These are phyloP conservation scores for Paedocypris micromegethes DNA, from an alignment of 2,797 vertebrate species.

Conservation along the genomic window DNA sequence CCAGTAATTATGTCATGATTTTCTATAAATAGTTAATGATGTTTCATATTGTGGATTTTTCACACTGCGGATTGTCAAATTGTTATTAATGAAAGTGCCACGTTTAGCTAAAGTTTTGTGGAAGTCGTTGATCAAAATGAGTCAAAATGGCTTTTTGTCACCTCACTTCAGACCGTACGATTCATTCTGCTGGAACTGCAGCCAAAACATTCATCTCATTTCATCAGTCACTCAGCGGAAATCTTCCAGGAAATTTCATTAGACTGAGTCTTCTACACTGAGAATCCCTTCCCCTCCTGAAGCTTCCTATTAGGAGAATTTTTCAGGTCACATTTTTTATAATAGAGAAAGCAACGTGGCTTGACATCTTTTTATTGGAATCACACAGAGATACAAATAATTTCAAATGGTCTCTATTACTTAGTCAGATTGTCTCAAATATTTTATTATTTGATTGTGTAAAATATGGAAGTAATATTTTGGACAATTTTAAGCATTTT, in stretches of 20 bases:
- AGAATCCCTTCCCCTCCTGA: neutral
- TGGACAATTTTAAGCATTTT: too few relatives aligned
- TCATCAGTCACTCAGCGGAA: constrained; percentile 7
- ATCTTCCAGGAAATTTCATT: constrained; percentile 6
- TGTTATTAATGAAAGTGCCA: neutral
- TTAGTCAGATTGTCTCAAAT: too few relatives aligned
- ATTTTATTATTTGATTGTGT: too few relatives aligned
- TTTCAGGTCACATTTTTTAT: too few relatives aligned
- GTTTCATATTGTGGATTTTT: neutral
- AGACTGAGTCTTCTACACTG: neutral
- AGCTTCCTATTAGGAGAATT: too few relatives aligned
- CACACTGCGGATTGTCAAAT: neutral
- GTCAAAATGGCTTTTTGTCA: neutral
- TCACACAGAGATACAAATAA: too few relatives aligned
- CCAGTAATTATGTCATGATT: neutral
- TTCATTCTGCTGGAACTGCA: neutral
- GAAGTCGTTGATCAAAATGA: constrained; percentile 10
- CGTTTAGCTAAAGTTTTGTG: constrained; percentile 4
- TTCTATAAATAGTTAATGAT: neutral
- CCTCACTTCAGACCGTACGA: neutral
- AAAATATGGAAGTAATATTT: too few relatives aligned
- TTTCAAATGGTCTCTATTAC: too few relatives aligned
- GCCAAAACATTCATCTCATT: constrained; percentile 24
- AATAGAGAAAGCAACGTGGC: too few relatives aligned
- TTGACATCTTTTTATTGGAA: too few relatives aligned